Evolutionary conservation across 1,140 invertebrate genomes (phyloP).

Genomic region (Zaprionus lachaisei): DNA sequence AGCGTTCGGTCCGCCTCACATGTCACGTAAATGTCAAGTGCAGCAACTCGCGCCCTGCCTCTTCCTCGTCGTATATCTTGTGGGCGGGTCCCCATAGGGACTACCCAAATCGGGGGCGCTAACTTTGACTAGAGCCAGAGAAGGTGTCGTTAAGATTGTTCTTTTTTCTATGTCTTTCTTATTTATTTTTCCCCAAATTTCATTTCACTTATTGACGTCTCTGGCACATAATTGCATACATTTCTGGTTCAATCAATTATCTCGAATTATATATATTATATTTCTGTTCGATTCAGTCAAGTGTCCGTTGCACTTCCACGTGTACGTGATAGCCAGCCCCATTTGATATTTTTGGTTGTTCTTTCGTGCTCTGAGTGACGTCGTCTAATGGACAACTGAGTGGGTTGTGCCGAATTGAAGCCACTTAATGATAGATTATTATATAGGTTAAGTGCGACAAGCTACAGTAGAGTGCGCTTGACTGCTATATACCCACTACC

Average conservation of each 20-base stretch:
- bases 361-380: not conserved
- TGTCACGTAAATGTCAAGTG: constrained; percentile 75
- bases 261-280: constrained; percentile 63
- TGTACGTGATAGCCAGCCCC: constrained; percentile 42
- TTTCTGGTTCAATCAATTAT: constrained; percentile 68
- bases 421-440: constrained; percentile 49
- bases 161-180: constrained; percentile 4
- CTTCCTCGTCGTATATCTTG: not conserved
- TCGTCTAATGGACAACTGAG: constrained; percentile 14
- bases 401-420: constrained; percentile 34
- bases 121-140: not conserved
- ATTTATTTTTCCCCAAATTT: constrained; percentile 35
- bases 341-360: not conserved
- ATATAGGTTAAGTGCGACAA: constrained; percentile 15
- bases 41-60: constrained; percentile 33
- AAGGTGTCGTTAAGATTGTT: not conserved
- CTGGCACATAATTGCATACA: constrained; percentile 60
- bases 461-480: not conserved
- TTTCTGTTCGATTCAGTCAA: constrained; percentile 5
- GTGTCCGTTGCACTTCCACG: constrained; percentile 11
- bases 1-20: constrained; percentile 43
- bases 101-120: constrained; percentile 12
- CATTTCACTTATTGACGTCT: constrained; percentile 49
- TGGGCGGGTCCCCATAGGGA: constrained; percentile 22
- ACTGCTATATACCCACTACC: too few relatives aligned